phyloP scores from a whole-genome alignment of 2,888 invertebrate genomes.

The Congeria kusceri region DNA sequence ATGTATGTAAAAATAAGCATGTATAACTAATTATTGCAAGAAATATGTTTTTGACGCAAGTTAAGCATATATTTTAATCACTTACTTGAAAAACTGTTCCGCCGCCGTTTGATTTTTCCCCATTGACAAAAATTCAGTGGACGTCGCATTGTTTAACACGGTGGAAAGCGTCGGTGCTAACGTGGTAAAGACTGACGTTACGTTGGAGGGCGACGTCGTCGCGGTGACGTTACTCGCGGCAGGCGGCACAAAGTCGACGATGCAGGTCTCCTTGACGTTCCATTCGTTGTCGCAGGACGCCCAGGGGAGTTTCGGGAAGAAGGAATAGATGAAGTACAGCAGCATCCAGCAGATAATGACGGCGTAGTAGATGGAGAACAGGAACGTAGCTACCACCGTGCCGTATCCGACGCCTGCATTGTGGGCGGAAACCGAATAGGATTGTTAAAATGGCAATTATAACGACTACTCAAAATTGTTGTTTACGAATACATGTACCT shows the following conservation, averaged over 20 bases:
- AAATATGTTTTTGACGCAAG: too few species aligned
- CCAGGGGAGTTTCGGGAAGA: slow-evolving; percentile 68
- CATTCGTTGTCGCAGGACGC: slow-evolving; percentile 57
- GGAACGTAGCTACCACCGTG: slow-evolving; percentile 45
- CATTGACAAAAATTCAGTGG: background rate
- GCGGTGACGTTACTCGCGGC: slow-evolving; percentile 8
- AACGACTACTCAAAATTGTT: too few species aligned
- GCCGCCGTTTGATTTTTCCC: background rate
- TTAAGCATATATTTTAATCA: slow-evolving; percentile 22
- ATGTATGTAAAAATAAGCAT: too few species aligned
- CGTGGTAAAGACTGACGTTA: background rate
- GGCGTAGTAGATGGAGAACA: slow-evolving; percentile 86
- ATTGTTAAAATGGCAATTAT: too few species aligned
- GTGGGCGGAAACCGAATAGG: background rate
- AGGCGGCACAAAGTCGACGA: slow-evolving; percentile 13
- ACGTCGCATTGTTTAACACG: slow-evolving; percentile 10
- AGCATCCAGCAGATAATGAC: slow-evolving; percentile 86
- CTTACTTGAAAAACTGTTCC: slow-evolving; percentile 13
- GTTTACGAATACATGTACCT: too few species aligned
- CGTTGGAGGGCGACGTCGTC: background rate
- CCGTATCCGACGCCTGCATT: slow-evolving; percentile 58
- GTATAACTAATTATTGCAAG: too few species aligned
- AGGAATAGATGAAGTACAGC: slow-evolving; percentile 83
- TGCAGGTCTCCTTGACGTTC: slow-evolving; percentile 51
- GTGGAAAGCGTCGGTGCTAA: background rate